Evolutionary conservation across 2,797 vertebrate species (phyloP).

Genomic region (Heliangelus exortis): DNA sequence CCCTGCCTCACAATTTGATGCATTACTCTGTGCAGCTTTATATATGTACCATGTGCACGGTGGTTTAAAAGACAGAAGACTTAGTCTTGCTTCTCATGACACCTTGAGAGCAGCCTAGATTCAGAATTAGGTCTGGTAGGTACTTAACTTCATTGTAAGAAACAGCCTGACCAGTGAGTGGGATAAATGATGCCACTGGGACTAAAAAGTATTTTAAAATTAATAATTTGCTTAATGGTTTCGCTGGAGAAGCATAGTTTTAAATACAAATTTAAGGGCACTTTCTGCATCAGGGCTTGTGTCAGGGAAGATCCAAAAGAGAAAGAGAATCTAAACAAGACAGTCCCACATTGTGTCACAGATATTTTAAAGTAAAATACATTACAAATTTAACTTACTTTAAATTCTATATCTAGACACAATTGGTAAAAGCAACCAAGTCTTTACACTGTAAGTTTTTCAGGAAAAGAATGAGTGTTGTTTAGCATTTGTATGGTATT

Average conservation of each 20-base stretch:
- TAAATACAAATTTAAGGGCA: conserved; percentile 7
- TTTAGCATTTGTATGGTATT: background rate
- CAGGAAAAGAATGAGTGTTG: background rate
- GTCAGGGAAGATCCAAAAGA: background rate
- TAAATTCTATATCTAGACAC: background rate
- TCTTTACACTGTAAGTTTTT: background rate
- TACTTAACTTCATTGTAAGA: conserved; percentile 36
- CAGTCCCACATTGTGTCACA: background rate
- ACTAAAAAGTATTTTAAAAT: conserved; percentile 35
- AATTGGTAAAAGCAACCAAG: background rate
- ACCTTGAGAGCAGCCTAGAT: background rate
- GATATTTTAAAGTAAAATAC: background rate
- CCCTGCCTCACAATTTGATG: background rate
- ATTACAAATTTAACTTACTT: background rate
- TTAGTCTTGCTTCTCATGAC: background rate
- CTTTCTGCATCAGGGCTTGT: background rate
- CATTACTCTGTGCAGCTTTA: background rate
- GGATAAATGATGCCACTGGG: conserved; percentile 52
- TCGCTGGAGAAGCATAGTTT: background rate
- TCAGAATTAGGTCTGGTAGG: conserved; percentile 26
- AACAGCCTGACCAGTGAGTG: conserved; percentile 11
- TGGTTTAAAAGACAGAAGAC: background rate
- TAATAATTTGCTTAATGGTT: conserved; percentile 34
- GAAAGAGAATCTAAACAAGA: background rate
- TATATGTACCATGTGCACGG: accelerated